Evolutionary conservation across 2,113 vertebrate species (phyloP), one percentile per base, ranked within the genome.

Genomic region (Anguilla japonica): DNA sequence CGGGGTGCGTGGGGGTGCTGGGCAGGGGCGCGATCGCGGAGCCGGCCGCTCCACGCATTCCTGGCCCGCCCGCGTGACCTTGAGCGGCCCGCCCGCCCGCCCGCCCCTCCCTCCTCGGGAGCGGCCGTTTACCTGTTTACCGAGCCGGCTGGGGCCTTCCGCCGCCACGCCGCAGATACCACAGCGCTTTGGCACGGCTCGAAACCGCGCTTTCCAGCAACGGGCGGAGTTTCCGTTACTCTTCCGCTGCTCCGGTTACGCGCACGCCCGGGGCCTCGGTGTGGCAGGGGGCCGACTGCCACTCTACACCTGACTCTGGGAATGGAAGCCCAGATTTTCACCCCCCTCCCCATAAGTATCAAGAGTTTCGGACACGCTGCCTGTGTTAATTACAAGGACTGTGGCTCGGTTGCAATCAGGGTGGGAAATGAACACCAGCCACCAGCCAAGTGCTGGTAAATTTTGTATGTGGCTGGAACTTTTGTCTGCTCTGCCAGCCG

Each of bases 11-110:
- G 78, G 67, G 87, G 67, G 40, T 41, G 53, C 43, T 46, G 82
- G 60, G 87, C 84, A 87, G 78, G 88, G 91, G 90, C 89, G 90
- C 89, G 90, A 13, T 83, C 84, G 91, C 89, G 84, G 86, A 91
- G 89, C 87, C 83, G 88, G 91, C 87, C 84, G 90, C 88, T 86
- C 50, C 81, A 84, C 84, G 90, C 94, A 94, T 95, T 95, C 93
- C 89, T 93, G 87, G 87, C 82, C 93, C 93, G 89, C 93, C 93
- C 86, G 86, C 89, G 89, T 83, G 46, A 71, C 82, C 88, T 56
- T 82, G 34, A 86, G 85, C 83, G 81, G 85, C 57, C 85, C 39
- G 22, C 18, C 82, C 67, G 29, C 43, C 43, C 67, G 5, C 26
- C 22, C n/a, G 11, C n/a, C 9, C n/a, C 5, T 6, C 26, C 18